phyloP scores from a whole-genome alignment of 2,888 invertebrate genomes.

The Philopedon plagiatum region DNA sequence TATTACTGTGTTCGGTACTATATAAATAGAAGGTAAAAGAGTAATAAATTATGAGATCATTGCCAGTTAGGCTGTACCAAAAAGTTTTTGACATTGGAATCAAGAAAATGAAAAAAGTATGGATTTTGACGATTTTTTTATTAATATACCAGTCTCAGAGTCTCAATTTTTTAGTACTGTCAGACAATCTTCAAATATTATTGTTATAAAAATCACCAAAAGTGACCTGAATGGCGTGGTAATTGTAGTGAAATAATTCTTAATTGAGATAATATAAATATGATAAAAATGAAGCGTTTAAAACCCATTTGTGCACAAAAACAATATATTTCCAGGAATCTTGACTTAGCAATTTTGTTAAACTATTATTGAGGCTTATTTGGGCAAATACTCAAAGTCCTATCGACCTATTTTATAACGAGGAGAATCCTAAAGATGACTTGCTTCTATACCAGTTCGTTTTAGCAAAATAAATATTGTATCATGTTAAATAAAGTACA shows the following conservation, averaged over 20 bases:
- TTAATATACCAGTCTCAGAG: too few species aligned
- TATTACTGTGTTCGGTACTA: too few species aligned
- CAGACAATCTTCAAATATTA: too few species aligned
- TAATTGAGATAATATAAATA: conserved; percentile 10
- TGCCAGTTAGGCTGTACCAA: too few species aligned
- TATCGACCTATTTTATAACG: not conserved
- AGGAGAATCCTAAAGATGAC: not conserved
- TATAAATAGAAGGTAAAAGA: too few species aligned
- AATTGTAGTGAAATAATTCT: not conserved
- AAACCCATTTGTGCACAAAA: not conserved
- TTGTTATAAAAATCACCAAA: not conserved
- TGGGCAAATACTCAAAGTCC: not conserved
- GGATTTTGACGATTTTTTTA: too few species aligned
- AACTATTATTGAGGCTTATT: not conserved
- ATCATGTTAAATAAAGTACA: too few species aligned
- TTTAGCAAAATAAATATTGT: not conserved
- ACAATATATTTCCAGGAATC: conserved; percentile 4
- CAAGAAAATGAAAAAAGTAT: too few species aligned
- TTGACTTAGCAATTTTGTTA: not conserved
- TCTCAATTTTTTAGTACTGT: too few species aligned
- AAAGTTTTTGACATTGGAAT: too few species aligned
- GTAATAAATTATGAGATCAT: too few species aligned
- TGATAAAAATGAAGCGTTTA: conserved; percentile 7
- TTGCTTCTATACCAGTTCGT: not conserved
- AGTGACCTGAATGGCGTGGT: not conserved